Evolutionary conservation across 2,888 invertebrate species (phyloP).

Genomic region (Asteroscopus sphinx): DNA sequence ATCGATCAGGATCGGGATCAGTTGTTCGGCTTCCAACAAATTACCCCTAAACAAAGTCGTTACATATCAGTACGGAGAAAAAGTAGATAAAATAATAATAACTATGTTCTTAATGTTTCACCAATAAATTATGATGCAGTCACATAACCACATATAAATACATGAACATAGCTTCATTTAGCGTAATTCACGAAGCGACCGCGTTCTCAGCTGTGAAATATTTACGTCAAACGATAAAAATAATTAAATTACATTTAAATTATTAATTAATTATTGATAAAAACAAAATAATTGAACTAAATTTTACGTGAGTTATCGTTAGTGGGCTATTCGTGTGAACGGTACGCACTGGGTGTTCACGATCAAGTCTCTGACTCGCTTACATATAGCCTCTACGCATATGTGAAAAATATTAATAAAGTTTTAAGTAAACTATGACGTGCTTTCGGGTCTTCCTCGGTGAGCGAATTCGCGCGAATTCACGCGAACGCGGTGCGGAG

Average conservation of each 20-base stretch:
- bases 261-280: slow-evolving; percentile 55
- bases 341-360: slow-evolving; percentile 39
- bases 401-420: slow-evolving; percentile 29
- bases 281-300: slow-evolving; percentile 59
- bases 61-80: neutral
- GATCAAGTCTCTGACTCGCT: slow-evolving; percentile 39
- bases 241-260: slow-evolving; percentile 51
- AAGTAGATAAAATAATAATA: slow-evolving; percentile 7
- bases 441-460: no score
- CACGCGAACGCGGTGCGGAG: no score
- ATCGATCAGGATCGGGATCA: no score
- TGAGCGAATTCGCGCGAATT: no score
- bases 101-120: slow-evolving; percentile 11
- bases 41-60: slow-evolving; percentile 27
- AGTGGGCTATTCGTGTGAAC: slow-evolving; percentile 55
- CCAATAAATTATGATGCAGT: slow-evolving; percentile 27
- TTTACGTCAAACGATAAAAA: slow-evolving; percentile 39
- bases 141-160: slow-evolving; percentile 17
- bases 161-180: slow-evolving; percentile 22
- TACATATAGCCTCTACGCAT: slow-evolving; percentile 52
- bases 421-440: slow-evolving; percentile 27
- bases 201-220: slow-evolving; percentile 39
- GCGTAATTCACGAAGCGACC: slow-evolving; percentile 23
- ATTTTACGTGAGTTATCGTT: slow-evolving; percentile 56
- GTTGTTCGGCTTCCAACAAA: slow-evolving; percentile 12